A percentile compares a stretch with the other conserved stretches of the same genome.
Evolutionary conservation across 1,140 invertebrate genomes (phyloP).

Genomic region (Tetragnatha versicolor): DNA sequence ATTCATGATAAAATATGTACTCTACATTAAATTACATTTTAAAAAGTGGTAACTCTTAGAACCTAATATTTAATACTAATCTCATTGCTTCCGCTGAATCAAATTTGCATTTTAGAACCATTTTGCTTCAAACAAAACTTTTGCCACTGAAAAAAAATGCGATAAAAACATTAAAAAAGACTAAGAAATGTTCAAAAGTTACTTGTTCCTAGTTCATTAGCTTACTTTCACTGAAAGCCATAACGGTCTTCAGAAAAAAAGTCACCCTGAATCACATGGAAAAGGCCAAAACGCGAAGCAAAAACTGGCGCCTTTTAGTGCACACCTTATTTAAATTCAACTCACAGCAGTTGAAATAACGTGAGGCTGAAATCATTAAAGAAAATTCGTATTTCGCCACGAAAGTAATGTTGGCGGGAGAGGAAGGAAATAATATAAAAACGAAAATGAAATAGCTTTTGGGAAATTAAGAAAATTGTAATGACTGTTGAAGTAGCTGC

Average conservation of each 20-base stretch:
- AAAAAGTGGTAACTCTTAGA: too few species aligned
- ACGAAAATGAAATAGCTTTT: constrained; percentile 1
- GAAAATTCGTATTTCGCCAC: constrained; percentile 10
- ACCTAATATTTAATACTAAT: too few species aligned
- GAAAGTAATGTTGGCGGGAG: neutral
- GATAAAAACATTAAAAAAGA: too few species aligned
- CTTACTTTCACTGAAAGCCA: neutral
- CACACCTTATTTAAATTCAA: constrained; percentile 13
- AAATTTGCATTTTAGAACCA: too few species aligned
- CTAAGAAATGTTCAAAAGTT: too few species aligned
- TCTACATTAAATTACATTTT: too few species aligned
- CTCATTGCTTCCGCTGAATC: too few species aligned
- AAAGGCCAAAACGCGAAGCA: neutral
- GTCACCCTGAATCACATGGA: neutral
- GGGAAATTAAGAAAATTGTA: constrained; percentile 8
- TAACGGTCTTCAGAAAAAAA: neutral
- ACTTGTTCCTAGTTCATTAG: constrained; percentile 10
- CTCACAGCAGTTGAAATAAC: constrained; percentile 13
- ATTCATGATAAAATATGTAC: too few species aligned
- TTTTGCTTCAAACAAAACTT: too few species aligned
- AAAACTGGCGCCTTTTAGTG: neutral
- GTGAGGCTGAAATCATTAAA: constrained; percentile 24
- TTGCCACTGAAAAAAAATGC: too few species aligned
- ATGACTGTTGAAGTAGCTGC: neutral
- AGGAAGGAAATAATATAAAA: constrained; percentile 14